A percentile compares a stretch with the other conserved stretches of the same genome.
phyloP scores from a whole-genome alignment of 2,797 vertebrate genomes.

The Crax fasciolata region DNA sequence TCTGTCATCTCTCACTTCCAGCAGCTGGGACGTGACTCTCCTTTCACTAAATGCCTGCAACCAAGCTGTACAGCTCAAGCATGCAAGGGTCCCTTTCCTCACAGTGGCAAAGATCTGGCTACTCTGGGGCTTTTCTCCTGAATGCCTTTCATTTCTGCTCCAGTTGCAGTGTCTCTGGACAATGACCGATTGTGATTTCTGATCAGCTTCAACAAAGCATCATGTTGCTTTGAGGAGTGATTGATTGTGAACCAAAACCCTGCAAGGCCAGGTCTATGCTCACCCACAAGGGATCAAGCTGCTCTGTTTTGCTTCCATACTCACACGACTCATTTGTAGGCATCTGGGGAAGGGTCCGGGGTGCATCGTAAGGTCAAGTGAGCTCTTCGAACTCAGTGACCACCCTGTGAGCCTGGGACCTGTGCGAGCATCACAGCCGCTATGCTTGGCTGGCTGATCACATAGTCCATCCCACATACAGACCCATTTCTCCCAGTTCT shows the following conservation, averaged over 20 bases:
- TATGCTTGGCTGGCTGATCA: neutral
- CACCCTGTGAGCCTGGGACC: neutral
- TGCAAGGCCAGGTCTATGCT: neutral
- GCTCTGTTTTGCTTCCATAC: neutral
- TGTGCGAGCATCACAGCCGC: neutral
- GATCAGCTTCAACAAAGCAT: neutral
- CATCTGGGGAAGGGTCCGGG: rapidly evolving
- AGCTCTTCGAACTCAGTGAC: neutral
- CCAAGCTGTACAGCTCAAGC: neutral
- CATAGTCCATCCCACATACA: neutral
- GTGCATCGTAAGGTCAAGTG: rapidly evolving
- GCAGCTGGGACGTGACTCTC: neutral
- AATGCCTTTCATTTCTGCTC: neutral
- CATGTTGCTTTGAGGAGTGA: neutral
- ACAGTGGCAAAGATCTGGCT: neutral
- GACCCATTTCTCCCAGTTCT: neutral
- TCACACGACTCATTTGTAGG: neutral
- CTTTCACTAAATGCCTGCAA: neutral
- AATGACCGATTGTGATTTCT: neutral
- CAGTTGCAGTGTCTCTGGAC: neutral
- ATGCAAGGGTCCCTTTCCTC: neutral
- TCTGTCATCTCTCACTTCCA: neutral
- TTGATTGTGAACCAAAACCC: neutral
- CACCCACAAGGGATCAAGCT: neutral
- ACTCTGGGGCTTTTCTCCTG: neutral